Base-by-base conservation (phyloP, 2,888 invertebrate genomes). In the Phyllotreta cruciferae region DNA sequence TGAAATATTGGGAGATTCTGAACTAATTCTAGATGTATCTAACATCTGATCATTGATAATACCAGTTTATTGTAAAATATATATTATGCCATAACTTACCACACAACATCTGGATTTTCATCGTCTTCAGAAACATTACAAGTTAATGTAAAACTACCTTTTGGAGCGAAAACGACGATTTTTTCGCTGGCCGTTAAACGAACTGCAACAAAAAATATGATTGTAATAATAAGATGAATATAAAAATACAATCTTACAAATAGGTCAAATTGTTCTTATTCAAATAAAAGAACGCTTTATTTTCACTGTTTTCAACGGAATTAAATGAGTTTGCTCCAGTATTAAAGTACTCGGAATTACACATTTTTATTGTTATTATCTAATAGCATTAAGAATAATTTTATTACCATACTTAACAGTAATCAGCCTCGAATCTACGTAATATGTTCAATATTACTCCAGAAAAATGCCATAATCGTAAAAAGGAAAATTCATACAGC, bases 111-210 rank as follows among this genome's bases (percentile, higher is more conserved):
- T n/a, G 73, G 50, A 54, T 67, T 63, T n/a, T 64, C 66, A 35
- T 57, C 62, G 10, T 60, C 57, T 52, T 67, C 64, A 41, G 73
- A 65, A 35, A 74, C 72, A 66, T 75, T 74, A 68, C 76, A 76
- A 38, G 63, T 50, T 66, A 76, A 66, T 44, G 44, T 68, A 66
- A 61, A 76, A 58, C 7, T 56, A 36, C 45, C 67, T 66, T 62
- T 68, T 70, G 62, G 70, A 60, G 41, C 65, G 63, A 60, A 69
- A 73, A 62, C 65, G 47, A 71, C 68, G 44, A 61, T 63, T 52
- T 47, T 50, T n/a, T 65, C 39, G 35, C 54, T 7, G 42, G 68
- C 56, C 60, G 50, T 45, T 50, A 69, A 14, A 55, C 64, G 42
- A 63, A 66, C 68, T 69, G 66, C 37, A 68, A 68, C 54, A 63